Evolutionary conservation across 2,797 vertebrate genomes (phyloP).

Genomic region (Pyrocephalus nanus): DNA sequence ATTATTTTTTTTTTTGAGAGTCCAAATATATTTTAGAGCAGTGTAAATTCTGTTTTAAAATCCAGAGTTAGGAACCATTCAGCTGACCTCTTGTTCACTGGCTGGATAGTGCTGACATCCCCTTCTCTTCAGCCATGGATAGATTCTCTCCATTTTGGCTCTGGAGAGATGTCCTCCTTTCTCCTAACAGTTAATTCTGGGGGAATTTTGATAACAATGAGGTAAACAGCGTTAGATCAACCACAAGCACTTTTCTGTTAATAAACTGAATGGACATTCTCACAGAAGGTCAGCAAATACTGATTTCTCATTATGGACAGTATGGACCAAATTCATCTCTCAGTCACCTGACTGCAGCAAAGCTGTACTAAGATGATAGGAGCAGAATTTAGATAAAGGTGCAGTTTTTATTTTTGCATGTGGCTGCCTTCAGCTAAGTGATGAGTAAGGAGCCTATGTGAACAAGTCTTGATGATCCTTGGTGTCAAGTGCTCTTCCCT

Average conservation of each 20-base stretch:
- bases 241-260: neutral
- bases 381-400: neutral
- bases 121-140: neutral
- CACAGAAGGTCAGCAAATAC: neutral
- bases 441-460: neutral
- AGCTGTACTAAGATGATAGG: neutral
- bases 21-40: neutral
- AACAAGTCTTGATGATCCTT: neutral
- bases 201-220: neutral
- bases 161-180: neutral
- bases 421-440: neutral
- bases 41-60: neutral
- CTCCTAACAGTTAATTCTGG: neutral
- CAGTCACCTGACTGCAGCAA: neutral
- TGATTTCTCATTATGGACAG: neutral
- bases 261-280: slow-evolving; percentile 4
- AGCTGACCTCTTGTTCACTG: neutral
- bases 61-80: neutral
- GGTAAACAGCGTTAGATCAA: slow-evolving; percentile 6
- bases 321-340: neutral
- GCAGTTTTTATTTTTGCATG: neutral
- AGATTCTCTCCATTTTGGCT: neutral
- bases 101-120: neutral
- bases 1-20: neutral
- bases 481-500: neutral